Base-by-base conservation (phyloP, 2,113 vertebrate genomes). In the Vulpes lagopus region DNA sequence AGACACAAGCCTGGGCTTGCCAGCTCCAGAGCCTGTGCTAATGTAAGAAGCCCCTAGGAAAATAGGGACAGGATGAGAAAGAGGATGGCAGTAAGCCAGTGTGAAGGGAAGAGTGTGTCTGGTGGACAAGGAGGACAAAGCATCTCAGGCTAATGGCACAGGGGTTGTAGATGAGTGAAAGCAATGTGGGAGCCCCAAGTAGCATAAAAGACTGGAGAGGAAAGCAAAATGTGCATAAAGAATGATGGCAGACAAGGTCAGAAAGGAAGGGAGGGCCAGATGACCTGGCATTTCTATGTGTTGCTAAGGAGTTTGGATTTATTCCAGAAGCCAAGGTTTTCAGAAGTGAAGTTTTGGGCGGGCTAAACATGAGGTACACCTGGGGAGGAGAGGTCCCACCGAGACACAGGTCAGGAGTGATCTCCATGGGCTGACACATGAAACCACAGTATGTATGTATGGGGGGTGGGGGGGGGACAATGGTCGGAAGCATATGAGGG, bases 391-490 rank as follows among this genome's bases (percentile, higher is more conserved):
- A 53, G n/a, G 79, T 67, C 84, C 35, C 51, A 11, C 67, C 38
- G 35, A 25, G 32, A 73, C 22, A 30, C 57, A 85, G 10, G 30
- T 14, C 32, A 22, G 2, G 0, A 14, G 53, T 16, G 25, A 83
- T 5, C 23, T 8, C 25, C 16, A 53, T 4, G 64, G 32, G 14
- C 20, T 2, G 55, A 23, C 17, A 14, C 0, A 0, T 9, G 60
- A 32, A 19, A 32, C 51, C 35, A 20, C 3, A 3, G 59, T 17
- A 27, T 4, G 17, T 43, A 43, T 43, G 55, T 25, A 19, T 3
- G 20, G 59, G 16, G 0, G 2, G 62, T 3, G 16, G 17, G 0
- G 15, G 71, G 49, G 15, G 35, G 43, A 43, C 43, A 43, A 25
- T 22, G 25, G 27, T 8, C 11, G 1, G 25, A 5, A 19, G 64